Base-by-base conservation (phyloP, 1,140 invertebrate genomes). In the Lordiphosa mommai region DNA sequence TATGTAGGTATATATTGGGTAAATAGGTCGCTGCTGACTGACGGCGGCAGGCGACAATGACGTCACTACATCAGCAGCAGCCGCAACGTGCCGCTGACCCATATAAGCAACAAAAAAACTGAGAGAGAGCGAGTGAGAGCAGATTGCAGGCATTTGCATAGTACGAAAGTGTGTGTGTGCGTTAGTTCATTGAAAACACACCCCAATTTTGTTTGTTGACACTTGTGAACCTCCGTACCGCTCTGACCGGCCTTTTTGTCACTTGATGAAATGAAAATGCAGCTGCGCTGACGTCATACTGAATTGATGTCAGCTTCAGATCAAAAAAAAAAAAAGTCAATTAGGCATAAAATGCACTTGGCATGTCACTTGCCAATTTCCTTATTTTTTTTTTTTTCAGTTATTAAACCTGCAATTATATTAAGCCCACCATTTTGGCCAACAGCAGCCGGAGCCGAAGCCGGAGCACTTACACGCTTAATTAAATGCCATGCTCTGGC, bases 381-480 rank as follows among this genome's bases (percentile, higher is more conserved):
- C 5, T 36, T 3, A 4, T 37, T 37, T 16, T 16, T 4, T 5
- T 6, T 6, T 5, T 23, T 6, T 23, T 23, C 20, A 23, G 20
- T 23, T 23, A 23, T 23, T 23, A 23, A 23, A 23, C 6, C 20
- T 36, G 14, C 34, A 36, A 36, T 14, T 44, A 13, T 44, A 43
- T 23, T 23, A 43, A 43, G 40, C 40, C 9, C 10, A 10, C 27
- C 10, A 13, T 44, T 12, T 30, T 14, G 12, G 7, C 12, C 43
- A 30, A 30, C 10, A 14, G 5, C 13, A 33, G 6, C 7, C 4
- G 8, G 7, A 12, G 4, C 14, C 13, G 20, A 8, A 10, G 20
- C 10, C 4, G 20, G 1, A 9, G 66, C 77, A 82, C 66, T 82
- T 82, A 76, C 77, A 82, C 76, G 76, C 76, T 84, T 82, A 82